phyloP scores from a whole-genome alignment of 64 coral and sea anemone genomes.

The Pocillopora verrucosa region DNA sequence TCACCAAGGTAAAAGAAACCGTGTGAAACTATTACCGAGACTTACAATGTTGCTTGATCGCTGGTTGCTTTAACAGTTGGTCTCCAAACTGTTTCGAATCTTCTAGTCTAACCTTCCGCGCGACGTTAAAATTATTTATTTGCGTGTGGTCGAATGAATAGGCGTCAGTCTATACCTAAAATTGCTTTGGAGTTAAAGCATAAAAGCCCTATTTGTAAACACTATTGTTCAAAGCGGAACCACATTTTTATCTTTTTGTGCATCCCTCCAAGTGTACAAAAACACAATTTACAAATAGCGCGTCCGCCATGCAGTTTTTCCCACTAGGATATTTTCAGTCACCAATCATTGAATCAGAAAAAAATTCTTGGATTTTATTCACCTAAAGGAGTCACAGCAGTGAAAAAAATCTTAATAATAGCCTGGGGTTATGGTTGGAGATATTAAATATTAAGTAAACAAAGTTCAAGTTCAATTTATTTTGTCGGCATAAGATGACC shows the following conservation, averaged over 20 bases:
- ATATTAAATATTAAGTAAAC: constrained; percentile 26
- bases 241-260: constrained; percentile 12
- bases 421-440: no score
- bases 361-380: not conserved
- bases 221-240: constrained; percentile 17
- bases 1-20: no score
- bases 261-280: not conserved
- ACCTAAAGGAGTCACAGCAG: not conserved
- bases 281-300: not conserved
- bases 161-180: not conserved
- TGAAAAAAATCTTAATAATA: not conserved
- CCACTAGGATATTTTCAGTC: not conserved
- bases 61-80: not conserved
- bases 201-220: constrained; percentile 30
- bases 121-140: no score
- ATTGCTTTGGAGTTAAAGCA: constrained; percentile 1
- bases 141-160: not conserved
- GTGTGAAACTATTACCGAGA: no score
- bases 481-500: not conserved
- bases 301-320: not conserved
- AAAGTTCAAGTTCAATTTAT: not conserved
- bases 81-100: not conserved
- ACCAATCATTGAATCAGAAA: not conserved
- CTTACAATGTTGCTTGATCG: no score
- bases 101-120: not conserved